A percentile compares a stretch with the other conserved stretches of the same genome.
Conservation (phyloP, 1,140 invertebrate species). For the Sarcophaga bullata region DNA sequence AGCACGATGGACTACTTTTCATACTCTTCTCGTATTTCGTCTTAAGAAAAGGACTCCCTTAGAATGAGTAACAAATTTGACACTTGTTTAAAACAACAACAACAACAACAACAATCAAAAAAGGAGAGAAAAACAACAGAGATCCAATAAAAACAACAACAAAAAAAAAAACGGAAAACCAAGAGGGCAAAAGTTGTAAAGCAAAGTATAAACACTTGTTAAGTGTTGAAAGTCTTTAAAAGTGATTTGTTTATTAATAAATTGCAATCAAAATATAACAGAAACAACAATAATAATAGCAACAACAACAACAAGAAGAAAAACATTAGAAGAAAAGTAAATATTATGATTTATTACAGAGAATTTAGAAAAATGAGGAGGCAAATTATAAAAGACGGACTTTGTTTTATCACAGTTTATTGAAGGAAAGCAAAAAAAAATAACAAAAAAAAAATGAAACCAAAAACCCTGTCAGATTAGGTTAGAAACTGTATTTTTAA, state of each 20-base stretch:
- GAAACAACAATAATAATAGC: too few relatives aligned
- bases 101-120: too few relatives aligned
- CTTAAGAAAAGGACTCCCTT: background rate
- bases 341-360: too few relatives aligned
- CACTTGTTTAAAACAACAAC: background rate
- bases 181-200: conserved; percentile 26
- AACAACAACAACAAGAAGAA: too few relatives aligned
- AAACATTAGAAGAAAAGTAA: too few relatives aligned
- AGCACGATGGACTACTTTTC: background rate
- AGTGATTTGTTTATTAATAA: conserved; percentile 39
- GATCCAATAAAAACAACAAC: background rate
- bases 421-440: too few relatives aligned
- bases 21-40: background rate
- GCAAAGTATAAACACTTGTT: conserved; percentile 35
- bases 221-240: conserved; percentile 39
- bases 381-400: too few relatives aligned
- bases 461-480: too few relatives aligned
- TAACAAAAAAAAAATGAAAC: too few relatives aligned
- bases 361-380: too few relatives aligned
- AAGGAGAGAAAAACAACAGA: background rate
- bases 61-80: conserved; percentile 30
- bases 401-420: too few relatives aligned
- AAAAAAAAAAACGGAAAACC: background rate
- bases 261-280: conserved; percentile 13
- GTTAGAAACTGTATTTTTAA: too few relatives aligned